A percentile compares a stretch with the other conserved stretches of the same genome.
Conservation (phyloP, 1,140 invertebrate species). For the Papilio machaon region DNA sequence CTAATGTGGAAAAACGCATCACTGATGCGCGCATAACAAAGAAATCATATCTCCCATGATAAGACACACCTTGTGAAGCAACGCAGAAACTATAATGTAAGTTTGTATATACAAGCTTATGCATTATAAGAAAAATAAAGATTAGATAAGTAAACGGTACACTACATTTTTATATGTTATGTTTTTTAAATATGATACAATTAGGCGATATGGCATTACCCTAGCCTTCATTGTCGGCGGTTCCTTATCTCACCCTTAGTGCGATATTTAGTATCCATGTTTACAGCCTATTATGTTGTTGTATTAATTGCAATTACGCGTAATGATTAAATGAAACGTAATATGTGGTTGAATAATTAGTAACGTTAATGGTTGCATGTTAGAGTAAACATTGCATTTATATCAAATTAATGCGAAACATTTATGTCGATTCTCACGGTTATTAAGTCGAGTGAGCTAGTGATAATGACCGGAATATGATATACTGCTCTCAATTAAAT, state of each 20-base stretch:
- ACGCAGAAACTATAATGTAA: background rate
- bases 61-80: constrained; percentile 10
- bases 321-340: background rate
- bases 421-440: constrained; percentile 2
- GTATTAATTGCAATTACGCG: constrained; percentile 10
- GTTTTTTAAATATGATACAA: background rate
- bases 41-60: constrained; percentile 2
- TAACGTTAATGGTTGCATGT: background rate
- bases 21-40: background rate
- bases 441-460: background rate
- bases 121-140: background rate
- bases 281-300: background rate
- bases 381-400: constrained; percentile 14
- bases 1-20: constrained; percentile 26
- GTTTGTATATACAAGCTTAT: background rate
- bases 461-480: constrained; percentile 7
- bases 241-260: background rate
- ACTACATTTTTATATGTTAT: background rate
- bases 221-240: background rate
- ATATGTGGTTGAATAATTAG: constrained; percentile 6
- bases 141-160: background rate
- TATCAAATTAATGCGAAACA: background rate
- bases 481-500: constrained; percentile 2
- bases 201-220: background rate
- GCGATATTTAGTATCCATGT: background rate